Conservation (phyloP, 2,888 invertebrate genomes). For the Spodoptera picta region DNA sequence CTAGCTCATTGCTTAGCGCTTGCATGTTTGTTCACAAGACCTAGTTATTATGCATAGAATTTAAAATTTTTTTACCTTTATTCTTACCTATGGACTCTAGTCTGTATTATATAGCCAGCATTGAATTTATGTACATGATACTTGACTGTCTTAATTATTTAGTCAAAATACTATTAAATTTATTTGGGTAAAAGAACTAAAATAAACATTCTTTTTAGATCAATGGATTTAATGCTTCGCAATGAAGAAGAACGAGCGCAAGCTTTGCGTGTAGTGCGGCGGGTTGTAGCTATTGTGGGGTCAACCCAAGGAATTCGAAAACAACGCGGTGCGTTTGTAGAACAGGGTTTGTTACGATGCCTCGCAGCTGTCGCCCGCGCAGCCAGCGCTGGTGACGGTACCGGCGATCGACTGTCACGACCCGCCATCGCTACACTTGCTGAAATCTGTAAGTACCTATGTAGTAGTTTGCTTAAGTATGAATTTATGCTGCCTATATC, state of each 20-base stretch:
- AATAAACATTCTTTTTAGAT: slow-evolving; percentile 82
- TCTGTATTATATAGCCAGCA: no score
- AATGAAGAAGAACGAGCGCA: slow-evolving; percentile 98
- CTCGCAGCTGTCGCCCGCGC: slow-evolving; percentile 93
- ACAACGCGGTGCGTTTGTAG: slow-evolving; percentile 91
- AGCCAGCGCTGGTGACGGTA: slow-evolving; percentile 92
- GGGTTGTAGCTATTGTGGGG: slow-evolving; percentile 81
- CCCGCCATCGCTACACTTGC: slow-evolving; percentile 96
- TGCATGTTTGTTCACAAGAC: no score
- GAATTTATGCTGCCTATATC: no score
- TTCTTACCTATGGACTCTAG: no score
- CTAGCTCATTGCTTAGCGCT: no score
- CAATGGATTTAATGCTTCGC: slow-evolving; percentile 95
- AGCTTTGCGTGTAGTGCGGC: slow-evolving; percentile 94
- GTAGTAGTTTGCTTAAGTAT: not conserved
- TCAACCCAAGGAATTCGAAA: slow-evolving; percentile 90
- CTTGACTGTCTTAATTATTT: no score
- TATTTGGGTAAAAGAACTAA: no score
- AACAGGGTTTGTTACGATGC: slow-evolving; percentile 93
- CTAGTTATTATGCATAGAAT: no score
- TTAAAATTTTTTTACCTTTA: no score
- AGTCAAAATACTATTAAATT: no score
- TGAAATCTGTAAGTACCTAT: slow-evolving; percentile 91
- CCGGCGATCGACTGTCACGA: slow-evolving; percentile 94
- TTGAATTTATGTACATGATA: no score